These are phyloP conservation scores for Criorhina ranunculi DNA, from an alignment of 2,888 invertebrate species.

Conservation along the genomic window DNA sequence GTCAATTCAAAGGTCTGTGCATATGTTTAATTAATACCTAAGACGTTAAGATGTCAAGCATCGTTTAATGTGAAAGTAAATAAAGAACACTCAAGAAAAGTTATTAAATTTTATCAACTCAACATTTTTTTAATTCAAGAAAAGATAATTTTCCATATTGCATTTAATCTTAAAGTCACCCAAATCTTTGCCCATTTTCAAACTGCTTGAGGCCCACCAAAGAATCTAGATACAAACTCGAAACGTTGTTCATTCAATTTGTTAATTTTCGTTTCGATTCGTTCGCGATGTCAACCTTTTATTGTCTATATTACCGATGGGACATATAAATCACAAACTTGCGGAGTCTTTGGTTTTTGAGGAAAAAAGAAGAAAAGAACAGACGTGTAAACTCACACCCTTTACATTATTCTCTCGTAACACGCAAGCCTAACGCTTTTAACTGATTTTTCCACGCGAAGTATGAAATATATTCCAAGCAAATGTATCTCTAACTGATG, in stretches of 20 bases:
- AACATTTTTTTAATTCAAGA: background rate
- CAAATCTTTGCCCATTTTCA: too few relatives aligned
- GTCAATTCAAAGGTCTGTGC: slow-evolving; percentile 6
- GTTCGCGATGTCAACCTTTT: slow-evolving; percentile 34
- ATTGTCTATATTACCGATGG: slow-evolving; percentile 18
- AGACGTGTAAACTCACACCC: slow-evolving; percentile 50
- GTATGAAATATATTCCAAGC: slow-evolving; percentile 34
- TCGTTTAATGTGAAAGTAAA: slow-evolving; percentile 13
- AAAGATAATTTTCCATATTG: background rate
- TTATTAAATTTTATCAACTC: slow-evolving; percentile 13
- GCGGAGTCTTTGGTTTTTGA: background rate
- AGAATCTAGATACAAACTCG: too few relatives aligned
- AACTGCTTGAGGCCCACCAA: too few relatives aligned
- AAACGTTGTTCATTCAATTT: slow-evolving; percentile 9
- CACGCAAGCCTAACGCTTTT: slow-evolving; percentile 56
- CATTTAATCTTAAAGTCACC: too few relatives aligned
- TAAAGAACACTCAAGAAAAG: slow-evolving; percentile 4
- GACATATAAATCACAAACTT: slow-evolving; percentile 28
- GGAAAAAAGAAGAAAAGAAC: slow-evolving; percentile 2
- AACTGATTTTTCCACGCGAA: slow-evolving; percentile 68
- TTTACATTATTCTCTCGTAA: slow-evolving; percentile 18
- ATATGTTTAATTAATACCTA: slow-evolving; percentile 26
- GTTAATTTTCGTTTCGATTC: slow-evolving; percentile 20
- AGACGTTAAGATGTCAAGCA: slow-evolving; percentile 12
- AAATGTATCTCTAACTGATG: slow-evolving; percentile 35